Evolutionary conservation across 1,140 invertebrate species (phyloP).

Genomic region (Dufourea novaeangliae): DNA sequence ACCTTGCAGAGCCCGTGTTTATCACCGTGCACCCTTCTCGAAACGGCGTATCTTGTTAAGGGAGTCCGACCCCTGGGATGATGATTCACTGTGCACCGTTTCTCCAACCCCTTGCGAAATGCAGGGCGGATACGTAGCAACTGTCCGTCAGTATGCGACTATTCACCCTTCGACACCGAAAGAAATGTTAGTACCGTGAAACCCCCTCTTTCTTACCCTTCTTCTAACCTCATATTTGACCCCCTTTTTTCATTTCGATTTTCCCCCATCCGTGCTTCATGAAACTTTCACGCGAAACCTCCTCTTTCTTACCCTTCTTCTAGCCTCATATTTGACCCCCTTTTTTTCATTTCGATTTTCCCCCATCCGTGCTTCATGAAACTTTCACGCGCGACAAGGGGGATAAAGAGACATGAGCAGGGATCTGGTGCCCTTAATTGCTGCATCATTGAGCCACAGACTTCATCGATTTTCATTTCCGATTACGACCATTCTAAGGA

Average conservation of each 20-base stretch:
- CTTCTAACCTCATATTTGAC: neutral
- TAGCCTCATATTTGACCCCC: neutral
- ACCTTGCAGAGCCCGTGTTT: constrained; percentile 52
- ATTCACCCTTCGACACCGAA: constrained; percentile 11
- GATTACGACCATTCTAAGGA: too few relatives aligned
- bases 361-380: constrained; percentile 27
- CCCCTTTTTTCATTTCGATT: constrained; percentile 5
- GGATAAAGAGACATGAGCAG: neutral
- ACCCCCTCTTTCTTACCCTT: neutral
- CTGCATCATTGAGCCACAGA: neutral
- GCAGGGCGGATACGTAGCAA: neutral
- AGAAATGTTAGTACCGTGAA: neutral
- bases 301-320: neutral
- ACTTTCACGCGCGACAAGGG: neutral
- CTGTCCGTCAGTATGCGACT: neutral
- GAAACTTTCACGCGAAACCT: constrained; percentile 29
- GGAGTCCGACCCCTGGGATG: constrained; percentile 46
- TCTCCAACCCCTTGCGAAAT: neutral
- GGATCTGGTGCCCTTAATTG: neutral
- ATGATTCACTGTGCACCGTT: constrained; percentile 62
- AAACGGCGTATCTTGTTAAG: constrained; percentile 45
- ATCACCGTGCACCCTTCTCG: constrained; percentile 55
- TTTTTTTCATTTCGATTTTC: constrained; percentile 23
- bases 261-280: constrained; percentile 25
- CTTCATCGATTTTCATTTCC: too few relatives aligned